Evolutionary conservation across 2,888 invertebrate genomes (phyloP).

Genomic region (Lepidocyrtinus sp.): DNA sequence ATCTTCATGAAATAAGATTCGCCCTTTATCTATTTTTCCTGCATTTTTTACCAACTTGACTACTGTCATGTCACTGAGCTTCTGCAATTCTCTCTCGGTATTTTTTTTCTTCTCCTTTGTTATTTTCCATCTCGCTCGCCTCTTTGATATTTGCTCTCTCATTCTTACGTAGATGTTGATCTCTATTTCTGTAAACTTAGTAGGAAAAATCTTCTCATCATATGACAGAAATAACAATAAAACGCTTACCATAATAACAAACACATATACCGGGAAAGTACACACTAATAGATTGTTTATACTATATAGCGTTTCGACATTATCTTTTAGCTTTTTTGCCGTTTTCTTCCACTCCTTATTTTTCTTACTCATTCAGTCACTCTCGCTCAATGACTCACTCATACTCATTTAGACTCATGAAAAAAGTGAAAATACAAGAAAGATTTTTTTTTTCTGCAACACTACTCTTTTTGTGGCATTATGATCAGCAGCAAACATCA

Average conservation of each 20-base stretch:
- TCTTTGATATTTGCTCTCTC: conserved; percentile 32
- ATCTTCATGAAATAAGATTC: conserved; percentile 43
- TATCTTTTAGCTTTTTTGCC: not conserved
- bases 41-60: conserved; percentile 35
- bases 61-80: conserved; percentile 16
- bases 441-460: conserved; percentile 30
- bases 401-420: conserved; percentile 4
- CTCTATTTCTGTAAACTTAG: conserved; percentile 8
- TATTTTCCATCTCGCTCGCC: conserved; percentile 31
- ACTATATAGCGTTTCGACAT: not conserved
- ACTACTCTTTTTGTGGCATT: conserved; percentile 31
- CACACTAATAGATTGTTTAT: not conserved
- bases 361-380: conserved; percentile 45
- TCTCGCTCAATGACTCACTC: not conserved
- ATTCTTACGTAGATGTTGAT: conserved; percentile 30
- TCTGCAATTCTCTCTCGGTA: not conserved
- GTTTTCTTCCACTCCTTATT: conserved; percentile 25
- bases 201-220: conserved; percentile 41
- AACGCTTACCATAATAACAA: conserved; percentile 33
- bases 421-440: conserved; percentile 7
- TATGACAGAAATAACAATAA: conserved; percentile 51
- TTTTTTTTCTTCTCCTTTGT: conserved; percentile 34
- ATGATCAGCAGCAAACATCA: conserved; percentile 14
- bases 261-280: conserved; percentile 20
- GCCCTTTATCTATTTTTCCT: conserved; percentile 44